Conservation (phyloP, 2,797 vertebrate genomes). For the Aplochiton taeniatus region DNA sequence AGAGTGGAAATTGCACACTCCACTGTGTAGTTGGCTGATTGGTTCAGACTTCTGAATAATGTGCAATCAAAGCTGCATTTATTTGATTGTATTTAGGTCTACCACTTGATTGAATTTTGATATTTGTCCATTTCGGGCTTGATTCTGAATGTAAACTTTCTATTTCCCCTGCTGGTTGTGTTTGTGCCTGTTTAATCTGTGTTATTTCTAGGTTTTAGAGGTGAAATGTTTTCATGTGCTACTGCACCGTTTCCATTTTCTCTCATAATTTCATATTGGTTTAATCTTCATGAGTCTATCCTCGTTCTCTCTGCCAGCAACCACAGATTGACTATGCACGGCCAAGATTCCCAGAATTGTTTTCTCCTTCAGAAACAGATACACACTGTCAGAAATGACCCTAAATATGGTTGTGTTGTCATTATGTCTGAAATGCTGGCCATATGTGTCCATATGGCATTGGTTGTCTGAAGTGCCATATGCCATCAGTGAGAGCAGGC, state of each 20-base stretch:
- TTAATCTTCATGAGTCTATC: slow-evolving; percentile 63
- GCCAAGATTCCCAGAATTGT: slow-evolving; percentile 63
- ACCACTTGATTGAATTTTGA: slow-evolving; percentile 61
- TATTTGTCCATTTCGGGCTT: slow-evolving; percentile 46
- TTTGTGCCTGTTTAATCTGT: slow-evolving; percentile 48
- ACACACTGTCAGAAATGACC: slow-evolving; percentile 62
- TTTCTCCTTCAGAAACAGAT: slow-evolving; percentile 63
- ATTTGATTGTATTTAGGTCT: slow-evolving; percentile 61
- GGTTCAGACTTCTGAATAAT: slow-evolving; percentile 63
- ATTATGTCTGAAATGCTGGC: slow-evolving; percentile 69
- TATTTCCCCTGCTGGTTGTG: not conserved
- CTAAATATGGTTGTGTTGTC: slow-evolving; percentile 71
- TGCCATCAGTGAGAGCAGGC: slow-evolving; percentile 66
- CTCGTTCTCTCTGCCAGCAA: slow-evolving; percentile 55
- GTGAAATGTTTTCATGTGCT: slow-evolving; percentile 14
- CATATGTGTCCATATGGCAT: slow-evolving; percentile 75
- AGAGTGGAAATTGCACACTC: slow-evolving; percentile 62
- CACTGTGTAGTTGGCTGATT: slow-evolving; percentile 62
- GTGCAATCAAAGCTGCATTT: slow-evolving; percentile 65
- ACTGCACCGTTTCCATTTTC: slow-evolving; percentile 46
- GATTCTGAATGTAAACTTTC: slow-evolving; percentile 2
- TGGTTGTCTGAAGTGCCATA: slow-evolving; percentile 67
- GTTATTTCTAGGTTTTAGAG: slow-evolving; percentile 27
- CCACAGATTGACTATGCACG: slow-evolving; percentile 65
- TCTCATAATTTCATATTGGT: slow-evolving; percentile 58